A percentile compares a stretch with the other conserved stretches of the same genome.
phyloP scores from a whole-genome alignment of 2,888 invertebrate species.

The Caenorhabditis japonica region DNA sequence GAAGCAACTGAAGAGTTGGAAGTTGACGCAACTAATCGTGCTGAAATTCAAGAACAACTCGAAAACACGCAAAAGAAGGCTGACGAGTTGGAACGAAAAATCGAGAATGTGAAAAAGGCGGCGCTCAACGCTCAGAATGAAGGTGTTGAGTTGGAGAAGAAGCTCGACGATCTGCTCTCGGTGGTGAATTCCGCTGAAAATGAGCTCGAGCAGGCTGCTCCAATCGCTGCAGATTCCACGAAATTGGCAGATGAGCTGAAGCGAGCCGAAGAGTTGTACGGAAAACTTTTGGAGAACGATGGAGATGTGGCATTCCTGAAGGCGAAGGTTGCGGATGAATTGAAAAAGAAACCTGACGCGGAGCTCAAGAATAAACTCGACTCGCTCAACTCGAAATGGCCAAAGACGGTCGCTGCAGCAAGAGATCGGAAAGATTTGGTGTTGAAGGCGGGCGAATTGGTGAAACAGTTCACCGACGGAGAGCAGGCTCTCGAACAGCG shows the following conservation, averaged over 20 bases:
- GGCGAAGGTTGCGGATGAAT: conserved; percentile 77
- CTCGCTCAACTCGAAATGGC: conserved; percentile 91
- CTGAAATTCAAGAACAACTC: conserved; percentile 57
- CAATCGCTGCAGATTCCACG: conserved; percentile 88
- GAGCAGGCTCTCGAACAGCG: conserved; percentile 54
- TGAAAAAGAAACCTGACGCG: conserved; percentile 80
- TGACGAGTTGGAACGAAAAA: conserved; percentile 57
- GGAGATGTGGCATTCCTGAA: conserved; percentile 85
- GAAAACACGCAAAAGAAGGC: conserved; percentile 54
- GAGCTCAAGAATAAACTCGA: conserved; percentile 85
- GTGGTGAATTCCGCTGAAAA: conserved; percentile 41
- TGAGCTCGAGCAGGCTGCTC: conserved; percentile 65
- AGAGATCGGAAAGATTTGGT: conserved; percentile 81
- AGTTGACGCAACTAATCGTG: conserved; percentile 57
- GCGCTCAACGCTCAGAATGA: conserved; percentile 55
- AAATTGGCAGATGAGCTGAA: conserved; percentile 85
- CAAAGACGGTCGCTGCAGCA: conserved; percentile 89
- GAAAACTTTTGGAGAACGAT: conserved; percentile 90
- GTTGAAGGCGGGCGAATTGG: conserved; percentile 62
- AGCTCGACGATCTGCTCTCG: conserved; percentile 54
- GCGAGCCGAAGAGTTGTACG: conserved; percentile 83
- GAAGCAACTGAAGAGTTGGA: conserved; percentile 44
- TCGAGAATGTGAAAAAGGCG: conserved; percentile 61
- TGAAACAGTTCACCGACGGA: conserved; percentile 59
- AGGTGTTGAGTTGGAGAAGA: conserved; percentile 58